A percentile compares a stretch with the other conserved stretches of the same genome.
Conservation (phyloP, 1,140 invertebrate genomes). For the Caenorhabditis brenneri region DNA sequence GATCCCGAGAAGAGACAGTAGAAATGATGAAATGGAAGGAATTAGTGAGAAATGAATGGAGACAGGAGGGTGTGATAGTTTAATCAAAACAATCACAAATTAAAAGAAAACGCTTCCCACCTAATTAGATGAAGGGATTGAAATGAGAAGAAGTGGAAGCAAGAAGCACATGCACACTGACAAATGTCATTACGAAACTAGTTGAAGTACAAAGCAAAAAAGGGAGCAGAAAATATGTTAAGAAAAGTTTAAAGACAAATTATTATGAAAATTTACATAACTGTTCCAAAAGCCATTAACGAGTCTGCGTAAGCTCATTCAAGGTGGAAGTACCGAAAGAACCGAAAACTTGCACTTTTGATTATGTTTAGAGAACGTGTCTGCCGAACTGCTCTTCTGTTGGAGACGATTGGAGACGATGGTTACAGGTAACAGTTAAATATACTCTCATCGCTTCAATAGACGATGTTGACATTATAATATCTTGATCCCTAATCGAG, state of each 20-base stretch:
- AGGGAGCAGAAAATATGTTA: neutral
- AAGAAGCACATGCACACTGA: conserved; percentile 10
- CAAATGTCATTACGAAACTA: neutral
- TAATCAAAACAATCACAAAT: conserved; percentile 48
- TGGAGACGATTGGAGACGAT: too few relatives aligned
- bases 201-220: neutral
- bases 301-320: too few relatives aligned
- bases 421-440: too few relatives aligned
- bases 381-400: too few relatives aligned
- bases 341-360: too few relatives aligned
- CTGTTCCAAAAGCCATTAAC: too few relatives aligned
- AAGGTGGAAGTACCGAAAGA: too few relatives aligned
- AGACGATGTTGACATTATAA: too few relatives aligned
- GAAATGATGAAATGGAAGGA: neutral
- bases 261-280: neutral
- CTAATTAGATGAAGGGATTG: conserved; percentile 38
- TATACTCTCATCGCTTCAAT: too few relatives aligned
- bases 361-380: too few relatives aligned
- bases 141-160: neutral
- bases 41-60: neutral
- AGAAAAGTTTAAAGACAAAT: neutral
- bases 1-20: neutral
- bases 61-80: conserved; percentile 38
- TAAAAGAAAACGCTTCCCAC: neutral
- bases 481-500: too few relatives aligned